phyloP scores from a whole-genome alignment of 2,888 invertebrate genomes.

The Pantelozetes paolii region DNA sequence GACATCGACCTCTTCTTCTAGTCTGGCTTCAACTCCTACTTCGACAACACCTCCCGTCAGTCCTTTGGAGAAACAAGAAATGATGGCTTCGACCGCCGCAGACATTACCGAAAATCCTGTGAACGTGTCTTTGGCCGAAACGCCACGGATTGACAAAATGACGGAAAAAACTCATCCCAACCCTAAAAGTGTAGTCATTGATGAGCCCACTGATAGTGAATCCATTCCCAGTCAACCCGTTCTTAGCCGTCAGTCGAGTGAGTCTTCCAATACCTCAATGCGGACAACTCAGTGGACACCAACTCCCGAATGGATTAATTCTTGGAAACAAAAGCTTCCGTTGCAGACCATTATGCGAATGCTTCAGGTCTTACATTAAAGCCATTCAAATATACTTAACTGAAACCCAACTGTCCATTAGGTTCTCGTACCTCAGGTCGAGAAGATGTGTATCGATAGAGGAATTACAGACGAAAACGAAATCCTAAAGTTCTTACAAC shows the following conservation, averaged over 20 bases:
- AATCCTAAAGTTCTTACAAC: constrained; percentile 96
- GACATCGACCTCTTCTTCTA: constrained; percentile 27
- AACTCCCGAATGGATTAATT: constrained; percentile 89
- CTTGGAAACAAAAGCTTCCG: constrained; percentile 95
- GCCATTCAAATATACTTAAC: background rate
- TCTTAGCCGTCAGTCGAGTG: constrained; percentile 41
- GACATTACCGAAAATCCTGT: constrained; percentile 54
- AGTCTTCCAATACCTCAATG: constrained; percentile 32
- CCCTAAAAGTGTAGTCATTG: constrained; percentile 1
- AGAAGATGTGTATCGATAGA: constrained; percentile 99
- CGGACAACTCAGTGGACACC: constrained; percentile 66
- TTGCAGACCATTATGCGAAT: constrained; percentile 98
- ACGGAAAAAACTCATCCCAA: constrained; percentile 44
- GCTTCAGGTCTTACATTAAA: constrained; percentile 62
- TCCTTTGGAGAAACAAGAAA: constrained; percentile 15
- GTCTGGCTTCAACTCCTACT: background rate
- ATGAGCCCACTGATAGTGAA: background rate
- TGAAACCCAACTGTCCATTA: background rate
- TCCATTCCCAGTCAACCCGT: background rate
- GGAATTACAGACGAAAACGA: constrained; percentile 93
- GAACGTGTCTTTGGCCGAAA: constrained; percentile 82
- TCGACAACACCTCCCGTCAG: background rate
- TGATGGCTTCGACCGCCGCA: constrained; percentile 52
- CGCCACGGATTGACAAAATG: constrained; percentile 62
- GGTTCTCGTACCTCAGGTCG: constrained; percentile 97